phyloP scores from a whole-genome alignment of 2,888 invertebrate genomes.

The Dynastes grantii region DNA sequence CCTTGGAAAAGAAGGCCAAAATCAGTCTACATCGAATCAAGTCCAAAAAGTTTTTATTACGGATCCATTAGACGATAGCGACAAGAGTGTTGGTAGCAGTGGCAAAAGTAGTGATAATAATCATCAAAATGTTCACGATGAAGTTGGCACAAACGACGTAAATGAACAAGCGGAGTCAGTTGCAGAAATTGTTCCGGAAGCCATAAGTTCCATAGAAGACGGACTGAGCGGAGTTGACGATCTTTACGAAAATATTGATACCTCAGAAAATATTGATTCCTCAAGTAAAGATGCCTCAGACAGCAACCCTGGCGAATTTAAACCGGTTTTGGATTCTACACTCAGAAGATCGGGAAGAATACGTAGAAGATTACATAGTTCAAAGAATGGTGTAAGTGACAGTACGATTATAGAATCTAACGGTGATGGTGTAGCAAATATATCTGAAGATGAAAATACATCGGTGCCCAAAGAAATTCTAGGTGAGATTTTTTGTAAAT shows the following conservation, averaged over 20 bases:
- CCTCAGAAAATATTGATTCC: too few species aligned
- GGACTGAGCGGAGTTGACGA: not conserved
- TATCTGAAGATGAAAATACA: not conserved
- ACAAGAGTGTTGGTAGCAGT: not conserved
- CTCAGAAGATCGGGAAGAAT: not conserved
- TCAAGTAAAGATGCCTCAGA: too few species aligned
- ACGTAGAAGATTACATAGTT: not conserved
- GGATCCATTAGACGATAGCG: not conserved
- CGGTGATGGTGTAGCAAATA: not conserved
- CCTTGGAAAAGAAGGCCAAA: not conserved
- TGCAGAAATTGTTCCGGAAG: not conserved
- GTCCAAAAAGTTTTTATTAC: not conserved
- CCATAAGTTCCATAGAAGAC: not conserved
- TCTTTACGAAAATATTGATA: too few species aligned
- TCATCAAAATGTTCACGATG: too few species aligned
- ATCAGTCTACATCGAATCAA: not conserved
- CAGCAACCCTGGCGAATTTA: not conserved
- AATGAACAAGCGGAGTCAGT: not conserved
- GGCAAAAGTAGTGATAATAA: too few species aligned
- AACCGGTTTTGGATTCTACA: not conserved
- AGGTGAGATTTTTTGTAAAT: not conserved
- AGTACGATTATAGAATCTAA: not conserved
- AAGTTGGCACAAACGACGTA: too few species aligned
- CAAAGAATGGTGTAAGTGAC: not conserved
- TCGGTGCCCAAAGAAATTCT: not conserved